A percentile compares a stretch with the other conserved stretches of the same genome.
phyloP scores from a whole-genome alignment of 2,888 invertebrate genomes.

The Drosophila mercatorum region DNA sequence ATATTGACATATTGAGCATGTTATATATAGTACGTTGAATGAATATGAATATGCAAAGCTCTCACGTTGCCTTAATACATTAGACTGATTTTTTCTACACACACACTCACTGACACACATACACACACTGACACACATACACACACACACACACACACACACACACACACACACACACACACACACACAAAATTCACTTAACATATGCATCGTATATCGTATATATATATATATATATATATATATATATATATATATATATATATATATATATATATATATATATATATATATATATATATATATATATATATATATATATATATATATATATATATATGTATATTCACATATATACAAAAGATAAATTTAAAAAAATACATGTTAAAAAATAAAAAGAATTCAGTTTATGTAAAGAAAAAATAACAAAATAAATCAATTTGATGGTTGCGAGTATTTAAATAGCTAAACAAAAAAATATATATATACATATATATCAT shows the following conservation, averaged over 20 bases:
- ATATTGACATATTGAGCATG: conserved; percentile 32
- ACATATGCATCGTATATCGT: conserved; percentile 17
- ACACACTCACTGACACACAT: conserved; percentile 44
- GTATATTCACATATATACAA: conserved; percentile 7
- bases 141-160: conserved; percentile 64
- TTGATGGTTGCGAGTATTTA: conserved; percentile 58
- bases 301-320: conserved; percentile 8
- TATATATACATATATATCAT: conserved; percentile 25
- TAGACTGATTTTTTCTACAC: conserved; percentile 88
- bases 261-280: conserved; percentile 8
- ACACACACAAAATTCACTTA: conserved; percentile 33
- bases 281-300: conserved; percentile 15
- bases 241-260: conserved; percentile 14
- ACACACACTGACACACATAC: conserved; percentile 28
- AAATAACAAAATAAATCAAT: conserved; percentile 12
- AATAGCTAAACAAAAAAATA: conserved; percentile 42
- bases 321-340: conserved; percentile 15
- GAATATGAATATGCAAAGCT: conserved; percentile 83
- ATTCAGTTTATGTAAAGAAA: conserved; percentile 41
- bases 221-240: background rate
- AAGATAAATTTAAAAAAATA: background rate
- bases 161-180: conserved; percentile 39
- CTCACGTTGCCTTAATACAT: conserved; percentile 89
- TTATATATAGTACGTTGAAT: conserved; percentile 35
- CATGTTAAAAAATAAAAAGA: conserved; percentile 19